A percentile compares a stretch with the other conserved stretches of the same genome.
These are phyloP conservation scores for Brienomyrus brachyistius DNA, from an alignment of 2,113 vertebrate genomes.

Conservation along the genomic window DNA sequence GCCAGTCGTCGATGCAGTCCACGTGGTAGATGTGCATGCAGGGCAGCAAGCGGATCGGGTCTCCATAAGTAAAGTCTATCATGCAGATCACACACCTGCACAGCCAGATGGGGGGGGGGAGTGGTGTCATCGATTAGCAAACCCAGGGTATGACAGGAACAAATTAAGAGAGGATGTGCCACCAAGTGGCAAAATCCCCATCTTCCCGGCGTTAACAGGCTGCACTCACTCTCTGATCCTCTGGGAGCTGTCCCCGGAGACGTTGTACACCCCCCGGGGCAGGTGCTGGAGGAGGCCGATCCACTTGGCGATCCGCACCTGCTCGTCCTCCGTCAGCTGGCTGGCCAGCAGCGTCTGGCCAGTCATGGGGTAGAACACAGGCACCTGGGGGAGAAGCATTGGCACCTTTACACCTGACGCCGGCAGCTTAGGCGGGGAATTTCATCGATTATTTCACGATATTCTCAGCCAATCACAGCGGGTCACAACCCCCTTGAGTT, in stretches of 20 bases:
- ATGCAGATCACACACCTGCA: constrained; percentile 97
- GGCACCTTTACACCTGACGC: not conserved
- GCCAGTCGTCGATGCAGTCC: constrained; percentile 99
- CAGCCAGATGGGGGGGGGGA: not conserved
- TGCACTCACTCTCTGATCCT: constrained; percentile 93
- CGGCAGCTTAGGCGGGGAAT: not conserved
- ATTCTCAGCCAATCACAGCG: not conserved
- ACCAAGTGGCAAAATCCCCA: not conserved
- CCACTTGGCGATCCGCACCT: constrained; percentile 91
- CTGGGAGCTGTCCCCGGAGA: constrained; percentile 84
- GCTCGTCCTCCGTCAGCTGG: constrained; percentile 95
- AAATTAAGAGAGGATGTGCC: not conserved
- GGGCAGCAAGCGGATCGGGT: constrained; percentile 94
- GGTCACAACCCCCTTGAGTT: not conserved
- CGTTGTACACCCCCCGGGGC: constrained; percentile 90
- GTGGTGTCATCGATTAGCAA: not conserved
- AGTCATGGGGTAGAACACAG: constrained; percentile 83
- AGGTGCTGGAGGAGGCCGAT: constrained; percentile 97
- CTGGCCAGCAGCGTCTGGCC: constrained; percentile 91
- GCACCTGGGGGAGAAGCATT: constrained; percentile 53
- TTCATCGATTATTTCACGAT: not conserved
- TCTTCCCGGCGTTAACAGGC: not conserved
- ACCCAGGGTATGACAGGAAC: not conserved
- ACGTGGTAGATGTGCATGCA: constrained; percentile 99
- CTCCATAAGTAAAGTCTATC: constrained; percentile 98